Evolutionary conservation across 2,888 invertebrate genomes (phyloP), one percentile per base, ranked within the genome.

Genomic region (Cosmorhoe ocellata): DNA sequence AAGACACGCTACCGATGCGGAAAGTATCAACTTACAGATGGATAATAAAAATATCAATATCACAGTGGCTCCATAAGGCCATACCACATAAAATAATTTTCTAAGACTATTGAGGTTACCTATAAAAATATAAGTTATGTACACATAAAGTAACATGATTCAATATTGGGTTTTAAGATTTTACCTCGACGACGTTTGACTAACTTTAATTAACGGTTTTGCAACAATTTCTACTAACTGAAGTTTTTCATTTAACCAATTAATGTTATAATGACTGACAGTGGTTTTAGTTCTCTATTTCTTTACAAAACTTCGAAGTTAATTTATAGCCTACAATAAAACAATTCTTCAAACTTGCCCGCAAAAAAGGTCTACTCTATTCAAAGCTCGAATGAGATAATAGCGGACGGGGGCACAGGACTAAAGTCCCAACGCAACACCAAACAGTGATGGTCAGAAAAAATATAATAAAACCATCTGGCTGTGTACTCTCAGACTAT

Each of bases 271-370:
- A 81, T 75, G 67, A 64, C 61, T 61, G 43, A 74, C 69, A 67
- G 64, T 62, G 56, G 68, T 61, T 67, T 67, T 63, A 69, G 62
- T 65, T 72, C 69, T 63, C 65, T 66, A 67, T 63, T 58, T 18
- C 18, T 18, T 64, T 52, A 63, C 63, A 63, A 68, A 76, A 53
- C 67, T 68, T 72, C 62, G 53, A 64, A 67, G 62, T 59, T 76
- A 81, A 87, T 89, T 89, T 90, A 89, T 86, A 69, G 77, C 69
- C 70, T 61, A 59, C 75, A 81, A 85, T 89, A 87, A 89, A 89
- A 87, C 86, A 87, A 88, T 89, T 86, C 86, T 85, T 79, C 77
- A 79, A 86, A 84, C 68, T 78, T 72, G 63, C 72, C 84, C 84
- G 85, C 82, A 87, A 87, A 88, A 52, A 87, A 87, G 78, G 74